Base-by-base conservation (phyloP, 2,113 vertebrate species). In the Terrapene triunguis region DNA sequence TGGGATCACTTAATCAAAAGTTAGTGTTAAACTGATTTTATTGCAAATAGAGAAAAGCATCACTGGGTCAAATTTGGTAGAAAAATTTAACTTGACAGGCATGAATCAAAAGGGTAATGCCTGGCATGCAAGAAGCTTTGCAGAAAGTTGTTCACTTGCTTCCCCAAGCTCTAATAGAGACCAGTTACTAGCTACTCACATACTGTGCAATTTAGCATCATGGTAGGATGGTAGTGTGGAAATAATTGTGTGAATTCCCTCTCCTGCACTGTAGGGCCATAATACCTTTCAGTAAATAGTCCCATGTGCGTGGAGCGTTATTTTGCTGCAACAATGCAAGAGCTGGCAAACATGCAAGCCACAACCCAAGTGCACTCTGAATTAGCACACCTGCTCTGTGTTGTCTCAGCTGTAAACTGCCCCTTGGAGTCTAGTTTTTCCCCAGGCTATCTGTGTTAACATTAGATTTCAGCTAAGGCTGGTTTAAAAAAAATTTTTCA, bases 1-100 rank as follows among this genome's bases (percentile, higher is more conserved):
- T 0, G 0, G 78, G 3, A 5, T 87, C 90, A 83, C 79, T 97
- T 89, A 47, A 83, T 5, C 4, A 78, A 86, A 59, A 29, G 6
- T 57, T 95, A 88, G 76, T 59, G 53, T 5, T 21, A n/a, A n/a
- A 69, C 65, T n/a, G 35, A 69, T 87, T 90, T 83, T 74, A 38
- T 69, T 84, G 88, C 93, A 86, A 94, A 44, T 13, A 25, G 88
- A 80, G 93, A 93, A 82, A 94, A 62, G 74, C 5, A 27, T 51
- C 80, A 84, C 22, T 80, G 74, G 89, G 95, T 91, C 44, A 78
- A 90, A 84, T 80, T 62, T 29, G 84, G 62, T 38, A 72, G 93
- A 69, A 27, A 90, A 89, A 72, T 89, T 92, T 35, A 72, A 95
- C 87, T 80, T 0, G 0, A 69, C 89, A 44, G 16, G 74, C 81